A percentile compares a stretch with the other conserved stretches of the same genome.
Evolutionary conservation across 2,888 invertebrate species (phyloP).

Genomic region (Syrphus vitripennis): DNA sequence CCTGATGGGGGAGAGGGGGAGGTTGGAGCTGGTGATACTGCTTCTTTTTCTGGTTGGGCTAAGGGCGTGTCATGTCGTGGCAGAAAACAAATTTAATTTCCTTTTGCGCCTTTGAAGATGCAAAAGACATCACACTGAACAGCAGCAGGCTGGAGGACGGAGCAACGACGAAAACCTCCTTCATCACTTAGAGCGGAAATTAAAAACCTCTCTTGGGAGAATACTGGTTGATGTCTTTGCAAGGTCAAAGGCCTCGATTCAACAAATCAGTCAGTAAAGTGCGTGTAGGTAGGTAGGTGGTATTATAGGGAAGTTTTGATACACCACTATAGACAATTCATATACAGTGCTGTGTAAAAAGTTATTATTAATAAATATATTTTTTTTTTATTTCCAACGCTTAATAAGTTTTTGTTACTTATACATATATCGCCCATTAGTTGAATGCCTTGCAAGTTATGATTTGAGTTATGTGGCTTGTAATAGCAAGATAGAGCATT

Average conservation of each 20-base stretch:
- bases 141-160: not conserved
- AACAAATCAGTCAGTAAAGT: conserved; percentile 43
- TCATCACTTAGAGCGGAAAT: conserved; percentile 60
- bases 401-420: too few relatives aligned
- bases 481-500: too few relatives aligned
- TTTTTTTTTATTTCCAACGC: too few relatives aligned
- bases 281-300: not conserved
- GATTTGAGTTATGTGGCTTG: too few relatives aligned
- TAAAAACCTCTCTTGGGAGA: conserved; percentile 48
- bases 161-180: conserved; percentile 3
- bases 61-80: conserved; percentile 56
- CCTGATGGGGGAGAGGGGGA: not conserved
- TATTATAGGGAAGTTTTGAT: not conserved
- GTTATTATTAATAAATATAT: too few relatives aligned
- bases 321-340: not conserved
- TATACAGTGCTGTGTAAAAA: not conserved
- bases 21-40: not conserved
- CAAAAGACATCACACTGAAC: conserved; percentile 40
- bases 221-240: conserved; percentile 12
- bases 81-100: conserved; percentile 69
- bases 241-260: conserved; percentile 66
- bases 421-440: too few relatives aligned
- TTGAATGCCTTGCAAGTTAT: too few relatives aligned
- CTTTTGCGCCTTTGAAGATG: conserved; percentile 70
- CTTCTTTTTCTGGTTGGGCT: conserved; percentile 11